Percentiles rank a stretch among this genome's conserved stretches.
These are phyloP conservation scores for Orchestia grillus DNA, from an alignment of 1,140 invertebrate genomes.

Conservation along the genomic window DNA sequence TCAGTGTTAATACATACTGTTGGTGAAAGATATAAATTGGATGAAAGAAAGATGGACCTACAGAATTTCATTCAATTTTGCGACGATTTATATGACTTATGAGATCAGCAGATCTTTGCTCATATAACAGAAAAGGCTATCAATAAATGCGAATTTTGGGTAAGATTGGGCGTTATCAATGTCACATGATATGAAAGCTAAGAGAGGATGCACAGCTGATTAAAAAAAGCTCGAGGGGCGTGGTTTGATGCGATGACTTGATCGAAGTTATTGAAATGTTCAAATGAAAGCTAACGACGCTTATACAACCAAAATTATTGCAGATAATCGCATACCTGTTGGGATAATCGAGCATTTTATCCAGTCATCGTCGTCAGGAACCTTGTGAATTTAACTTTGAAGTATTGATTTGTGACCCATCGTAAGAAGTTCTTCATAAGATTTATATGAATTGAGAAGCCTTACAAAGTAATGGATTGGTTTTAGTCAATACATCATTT, in stretches of 20 bases:
- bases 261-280: not conserved
- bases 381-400: too few species aligned
- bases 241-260: not conserved
- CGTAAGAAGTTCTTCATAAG: too few species aligned
- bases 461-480: too few species aligned
- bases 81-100: not conserved
- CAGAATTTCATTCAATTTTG: not conserved
- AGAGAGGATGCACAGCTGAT: not conserved
- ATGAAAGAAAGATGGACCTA: not conserved
- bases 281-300: too few species aligned
- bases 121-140: not conserved
- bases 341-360: too few species aligned
- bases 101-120: not conserved
- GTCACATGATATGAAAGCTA: not conserved
- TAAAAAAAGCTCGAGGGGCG: not conserved
- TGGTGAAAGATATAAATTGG: not conserved
- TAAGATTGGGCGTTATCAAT: not conserved
- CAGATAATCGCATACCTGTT: too few species aligned
- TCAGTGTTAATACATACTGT: not conserved
- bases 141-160: not conserved
- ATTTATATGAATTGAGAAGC: too few species aligned
- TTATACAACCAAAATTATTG: too few species aligned
- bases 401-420: too few species aligned
- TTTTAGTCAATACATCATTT: too few species aligned
- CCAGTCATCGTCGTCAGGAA: too few species aligned